Evolutionary conservation across 2,113 vertebrate genomes (phyloP).

Genomic region (Choloepus hoffmanni): DNA sequence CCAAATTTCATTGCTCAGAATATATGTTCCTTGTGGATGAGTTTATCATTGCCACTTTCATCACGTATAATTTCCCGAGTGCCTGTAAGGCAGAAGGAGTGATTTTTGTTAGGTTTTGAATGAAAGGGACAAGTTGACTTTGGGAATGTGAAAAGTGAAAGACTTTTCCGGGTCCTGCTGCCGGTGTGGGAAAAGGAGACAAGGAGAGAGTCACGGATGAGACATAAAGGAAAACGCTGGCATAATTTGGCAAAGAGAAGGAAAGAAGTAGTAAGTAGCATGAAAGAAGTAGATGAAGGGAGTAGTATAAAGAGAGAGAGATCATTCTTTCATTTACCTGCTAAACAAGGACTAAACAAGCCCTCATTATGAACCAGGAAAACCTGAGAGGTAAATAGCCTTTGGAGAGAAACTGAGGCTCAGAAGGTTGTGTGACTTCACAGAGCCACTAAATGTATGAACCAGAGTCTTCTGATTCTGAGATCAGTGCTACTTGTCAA

Average conservation of each 20-base stretch:
- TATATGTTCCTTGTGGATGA: neutral
- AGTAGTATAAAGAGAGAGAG: too few relatives aligned
- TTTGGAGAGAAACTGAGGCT: neutral
- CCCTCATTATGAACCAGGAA: neutral
- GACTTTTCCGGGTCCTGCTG: neutral
- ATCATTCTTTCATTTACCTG: neutral
- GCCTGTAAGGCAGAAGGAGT: neutral
- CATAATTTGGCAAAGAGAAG: neutral
- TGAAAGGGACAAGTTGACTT: neutral
- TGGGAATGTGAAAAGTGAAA: neutral
- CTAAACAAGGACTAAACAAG: neutral
- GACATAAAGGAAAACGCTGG: neutral
- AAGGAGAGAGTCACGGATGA: too few relatives aligned
- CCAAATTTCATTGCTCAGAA: constrained; percentile 79
- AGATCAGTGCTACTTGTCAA: neutral
- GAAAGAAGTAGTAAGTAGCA: neutral
- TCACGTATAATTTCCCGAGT: constrained; percentile 11
- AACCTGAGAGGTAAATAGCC: neutral
- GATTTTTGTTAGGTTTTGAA: neutral
- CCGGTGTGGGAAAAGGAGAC: neutral
- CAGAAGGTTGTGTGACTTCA: neutral
- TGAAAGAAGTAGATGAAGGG: neutral
- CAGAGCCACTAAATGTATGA: neutral
- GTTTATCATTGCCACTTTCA: constrained; percentile 9
- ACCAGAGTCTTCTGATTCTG: neutral